A percentile compares a stretch with the other conserved stretches of the same genome.
Conservation (phyloP, 2,888 invertebrate species). For the Eilema griseolum region DNA sequence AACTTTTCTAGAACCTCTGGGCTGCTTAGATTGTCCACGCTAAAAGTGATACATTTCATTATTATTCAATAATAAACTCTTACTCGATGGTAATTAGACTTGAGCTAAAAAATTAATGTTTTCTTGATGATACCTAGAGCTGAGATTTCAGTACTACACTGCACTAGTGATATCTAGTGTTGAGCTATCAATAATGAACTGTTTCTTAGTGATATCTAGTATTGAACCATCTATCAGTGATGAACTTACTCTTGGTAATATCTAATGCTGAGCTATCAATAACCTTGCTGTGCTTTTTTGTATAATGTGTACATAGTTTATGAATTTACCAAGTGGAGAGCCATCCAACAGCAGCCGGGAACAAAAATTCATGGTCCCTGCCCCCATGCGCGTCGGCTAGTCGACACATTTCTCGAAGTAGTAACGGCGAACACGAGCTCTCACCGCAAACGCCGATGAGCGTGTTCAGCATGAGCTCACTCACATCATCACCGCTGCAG, state of each 20-base stretch:
- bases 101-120: no score
- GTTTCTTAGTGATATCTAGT: not conserved
- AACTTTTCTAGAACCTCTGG: slow-evolving; percentile 77
- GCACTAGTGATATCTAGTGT: not conserved
- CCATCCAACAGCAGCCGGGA: slow-evolving; percentile 93
- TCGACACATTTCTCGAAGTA: slow-evolving; percentile 81
- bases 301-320: not conserved
- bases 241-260: not conserved
- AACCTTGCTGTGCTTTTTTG: not conserved
- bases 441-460: slow-evolving; percentile 78
- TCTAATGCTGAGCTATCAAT: not conserved
- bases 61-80: not conserved
- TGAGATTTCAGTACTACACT: not conserved
- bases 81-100: no score
- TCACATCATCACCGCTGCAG: slow-evolving; percentile 69
- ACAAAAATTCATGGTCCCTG: slow-evolving; percentile 92
- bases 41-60: slow-evolving; percentile 36
- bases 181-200: not conserved
- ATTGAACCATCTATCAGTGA: not conserved
- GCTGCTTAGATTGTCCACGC: slow-evolving; percentile 78
- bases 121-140: no score
- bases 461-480: slow-evolving; percentile 75
- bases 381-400: slow-evolving; percentile 95
- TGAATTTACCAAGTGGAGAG: slow-evolving; percentile 89
- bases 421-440: slow-evolving; percentile 75